Evolutionary conservation across 2,113 vertebrate genomes (phyloP).

Genomic region (Nothobranchius furzeri): DNA sequence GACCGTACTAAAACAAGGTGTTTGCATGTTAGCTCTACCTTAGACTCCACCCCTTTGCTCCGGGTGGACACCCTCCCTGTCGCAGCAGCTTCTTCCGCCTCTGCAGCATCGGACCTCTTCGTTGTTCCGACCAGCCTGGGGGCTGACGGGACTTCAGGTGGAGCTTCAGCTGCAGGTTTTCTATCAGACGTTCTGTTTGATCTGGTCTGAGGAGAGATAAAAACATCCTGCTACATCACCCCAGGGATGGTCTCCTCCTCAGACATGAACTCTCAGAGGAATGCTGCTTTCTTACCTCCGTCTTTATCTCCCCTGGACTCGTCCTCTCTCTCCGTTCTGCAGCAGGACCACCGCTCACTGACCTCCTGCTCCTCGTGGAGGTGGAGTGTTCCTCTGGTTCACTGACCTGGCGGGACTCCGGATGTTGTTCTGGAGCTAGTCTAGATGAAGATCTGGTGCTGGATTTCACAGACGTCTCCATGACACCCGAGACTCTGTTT

Average conservation of each 20-base stretch:
- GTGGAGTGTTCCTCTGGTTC: fast-evolving
- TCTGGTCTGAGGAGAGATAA: background rate
- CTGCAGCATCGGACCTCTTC: background rate
- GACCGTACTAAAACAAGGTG: no score
- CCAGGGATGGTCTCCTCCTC: no score
- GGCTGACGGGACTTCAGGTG: background rate
- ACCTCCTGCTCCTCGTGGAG: background rate
- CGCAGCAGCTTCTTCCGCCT: background rate
- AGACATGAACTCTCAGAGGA: no score
- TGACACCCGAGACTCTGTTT: background rate
- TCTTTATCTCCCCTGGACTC: background rate
- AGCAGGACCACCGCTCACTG: background rate
- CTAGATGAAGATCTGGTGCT: background rate
- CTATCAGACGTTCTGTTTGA: background rate
- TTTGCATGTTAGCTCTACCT: constrained; percentile 1
- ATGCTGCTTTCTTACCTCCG: constrained; percentile 21
- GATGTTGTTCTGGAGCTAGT: background rate
- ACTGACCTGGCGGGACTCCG: background rate
- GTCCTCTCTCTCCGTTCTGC: fast-evolving
- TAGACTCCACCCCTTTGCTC: background rate
- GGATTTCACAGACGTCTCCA: background rate
- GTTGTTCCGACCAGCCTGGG: background rate
- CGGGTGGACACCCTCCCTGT: background rate
- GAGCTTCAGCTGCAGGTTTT: background rate
- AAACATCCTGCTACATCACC: background rate